phyloP scores from a whole-genome alignment of 2,888 invertebrate species.

The Trissoscelio sp. region DNA sequence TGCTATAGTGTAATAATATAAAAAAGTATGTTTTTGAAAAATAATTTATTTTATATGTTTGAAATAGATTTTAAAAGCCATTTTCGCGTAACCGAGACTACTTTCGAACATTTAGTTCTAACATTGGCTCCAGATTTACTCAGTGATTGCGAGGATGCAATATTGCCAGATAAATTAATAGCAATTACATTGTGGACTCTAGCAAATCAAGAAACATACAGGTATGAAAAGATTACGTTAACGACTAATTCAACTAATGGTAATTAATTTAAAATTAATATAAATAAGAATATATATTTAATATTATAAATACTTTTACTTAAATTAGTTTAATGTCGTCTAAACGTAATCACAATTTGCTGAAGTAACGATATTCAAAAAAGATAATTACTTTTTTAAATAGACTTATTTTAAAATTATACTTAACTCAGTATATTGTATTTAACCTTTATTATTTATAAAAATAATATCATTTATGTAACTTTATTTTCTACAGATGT shows the following conservation, averaged over 20 bases:
- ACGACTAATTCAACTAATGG: not conserved
- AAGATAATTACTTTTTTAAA: too few relatives aligned
- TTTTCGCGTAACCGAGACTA: not conserved
- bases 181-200: constrained; percentile 11
- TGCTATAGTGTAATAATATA: too few relatives aligned
- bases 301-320: too few relatives aligned
- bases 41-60: too few relatives aligned
- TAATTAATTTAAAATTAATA: not conserved
- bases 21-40: too few relatives aligned
- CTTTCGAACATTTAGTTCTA: constrained; percentile 11
- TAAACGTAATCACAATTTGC: too few relatives aligned
- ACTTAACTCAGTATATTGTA: too few relatives aligned
- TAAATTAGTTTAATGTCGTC: too few relatives aligned
- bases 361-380: too few relatives aligned
- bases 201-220: constrained; percentile 17
- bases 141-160: not conserved
- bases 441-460: too few relatives aligned
- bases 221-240: not conserved
- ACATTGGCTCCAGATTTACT: not conserved
- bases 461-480: constrained; percentile 6
- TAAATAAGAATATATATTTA: not conserved
- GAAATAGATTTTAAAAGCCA: constrained; percentile 23
- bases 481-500: constrained; percentile 23
- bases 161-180: constrained; percentile 13
- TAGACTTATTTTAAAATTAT: too few relatives aligned